Evolutionary conservation across 2,797 vertebrate genomes (phyloP).

Genomic region (Dendrocincla fuliginosa): DNA sequence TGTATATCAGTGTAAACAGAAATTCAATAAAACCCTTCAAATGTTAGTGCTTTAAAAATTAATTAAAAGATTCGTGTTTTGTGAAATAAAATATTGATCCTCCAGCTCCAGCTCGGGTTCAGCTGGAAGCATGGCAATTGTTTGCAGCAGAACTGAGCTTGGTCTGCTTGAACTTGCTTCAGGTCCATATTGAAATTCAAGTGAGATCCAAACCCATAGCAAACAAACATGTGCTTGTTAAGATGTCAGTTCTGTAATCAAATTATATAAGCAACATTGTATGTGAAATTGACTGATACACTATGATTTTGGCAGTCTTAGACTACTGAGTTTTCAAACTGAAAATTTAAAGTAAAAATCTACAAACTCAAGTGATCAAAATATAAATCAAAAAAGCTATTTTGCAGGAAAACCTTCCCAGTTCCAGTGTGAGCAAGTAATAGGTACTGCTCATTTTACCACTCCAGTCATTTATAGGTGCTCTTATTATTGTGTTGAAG

Average conservation of each 20-base stretch:
- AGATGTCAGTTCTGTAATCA: not conserved
- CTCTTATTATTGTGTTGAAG: not conserved
- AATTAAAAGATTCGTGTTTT: not conserved
- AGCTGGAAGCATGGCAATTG: not conserved
- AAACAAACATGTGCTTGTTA: not conserved
- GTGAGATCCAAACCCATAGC: not conserved
- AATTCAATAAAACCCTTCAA: not conserved
- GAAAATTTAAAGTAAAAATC: not conserved
- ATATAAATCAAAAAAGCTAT: not conserved
- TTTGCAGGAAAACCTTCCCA: not conserved
- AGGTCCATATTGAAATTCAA: not conserved
- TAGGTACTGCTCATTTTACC: not conserved
- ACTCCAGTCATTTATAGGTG: not conserved
- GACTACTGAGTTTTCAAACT: not conserved
- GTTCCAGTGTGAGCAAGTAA: not conserved
- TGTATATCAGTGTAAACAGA: conserved; percentile 53
- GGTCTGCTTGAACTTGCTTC: not conserved
- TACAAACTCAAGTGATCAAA: not conserved
- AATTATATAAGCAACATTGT: not conserved
- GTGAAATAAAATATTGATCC: not conserved
- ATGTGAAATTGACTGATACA: not conserved
- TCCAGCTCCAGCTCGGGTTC: not conserved
- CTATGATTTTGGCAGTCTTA: not conserved
- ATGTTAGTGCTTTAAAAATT: not conserved
- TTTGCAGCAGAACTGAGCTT: not conserved